Conservation (phyloP, 23 tunicate genomes). For the Oikopleura vanhoeffeni region DNA sequence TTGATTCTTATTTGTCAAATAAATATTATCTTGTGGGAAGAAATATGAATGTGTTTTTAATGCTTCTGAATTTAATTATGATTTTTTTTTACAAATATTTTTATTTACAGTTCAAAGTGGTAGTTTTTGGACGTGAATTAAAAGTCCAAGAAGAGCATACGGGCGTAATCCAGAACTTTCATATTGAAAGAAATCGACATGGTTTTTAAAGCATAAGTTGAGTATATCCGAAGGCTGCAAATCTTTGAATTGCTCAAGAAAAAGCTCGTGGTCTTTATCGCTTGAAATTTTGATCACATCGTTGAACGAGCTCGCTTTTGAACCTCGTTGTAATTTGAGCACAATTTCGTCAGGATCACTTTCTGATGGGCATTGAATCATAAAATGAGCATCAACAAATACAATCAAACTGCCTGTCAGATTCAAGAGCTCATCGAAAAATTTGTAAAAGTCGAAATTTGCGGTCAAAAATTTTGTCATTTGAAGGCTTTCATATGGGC, state of each 20-base stretch:
- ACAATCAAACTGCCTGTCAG: too few species aligned
- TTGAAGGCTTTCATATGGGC: not conserved
- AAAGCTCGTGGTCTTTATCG: not conserved
- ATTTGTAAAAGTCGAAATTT: not conserved
- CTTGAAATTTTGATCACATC: not conserved
- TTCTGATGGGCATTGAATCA: not conserved
- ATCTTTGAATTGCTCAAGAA: not conserved
- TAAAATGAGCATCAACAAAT: not conserved
- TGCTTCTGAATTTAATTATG: too few species aligned
- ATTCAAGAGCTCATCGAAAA: not conserved
- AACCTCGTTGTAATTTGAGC: not conserved
- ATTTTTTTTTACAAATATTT: too few species aligned
- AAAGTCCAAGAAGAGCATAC: not conserved
- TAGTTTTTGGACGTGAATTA: not conserved
- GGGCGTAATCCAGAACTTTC: not conserved
- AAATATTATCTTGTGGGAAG: too few species aligned
- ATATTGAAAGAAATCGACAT: not conserved
- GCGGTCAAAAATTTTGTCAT: not conserved
- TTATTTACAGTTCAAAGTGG: too few species aligned
- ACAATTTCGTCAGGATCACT: not conserved
- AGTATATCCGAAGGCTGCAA: not conserved
- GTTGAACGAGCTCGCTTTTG: not conserved
- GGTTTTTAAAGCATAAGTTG: not conserved
- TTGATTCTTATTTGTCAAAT: too few species aligned
- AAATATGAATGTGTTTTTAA: too few species aligned